A percentile compares a stretch with the other conserved stretches of the same genome.
These are phyloP conservation scores for Digitonthophagus gazella DNA, from an alignment of 2,888 invertebrate genomes.

Conservation along the genomic window DNA sequence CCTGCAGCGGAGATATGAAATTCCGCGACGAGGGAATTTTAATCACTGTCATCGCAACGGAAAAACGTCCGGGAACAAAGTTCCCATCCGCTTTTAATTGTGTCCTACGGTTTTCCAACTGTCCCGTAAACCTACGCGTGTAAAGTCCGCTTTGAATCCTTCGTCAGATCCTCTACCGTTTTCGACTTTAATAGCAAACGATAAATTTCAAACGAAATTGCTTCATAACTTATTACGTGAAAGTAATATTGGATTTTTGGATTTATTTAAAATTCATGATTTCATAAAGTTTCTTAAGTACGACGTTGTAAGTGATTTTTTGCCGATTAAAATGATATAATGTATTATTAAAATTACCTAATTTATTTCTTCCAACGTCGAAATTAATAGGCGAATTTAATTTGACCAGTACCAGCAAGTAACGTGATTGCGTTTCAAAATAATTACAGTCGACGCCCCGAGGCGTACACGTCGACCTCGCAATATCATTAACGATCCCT, in stretches of 20 bases:
- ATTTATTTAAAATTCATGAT: not conserved
- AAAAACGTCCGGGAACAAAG: not conserved
- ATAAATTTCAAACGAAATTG: not conserved
- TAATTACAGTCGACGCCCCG: not conserved
- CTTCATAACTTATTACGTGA: not conserved
- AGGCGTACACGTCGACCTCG: not conserved
- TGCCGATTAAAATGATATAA: no score
- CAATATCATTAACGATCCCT: not conserved
- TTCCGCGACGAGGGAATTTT: conserved; percentile 4
- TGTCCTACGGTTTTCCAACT: not conserved
- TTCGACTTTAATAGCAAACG: not conserved
- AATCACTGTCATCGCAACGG: conserved; percentile 11
- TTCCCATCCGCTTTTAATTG: conserved; percentile 10
- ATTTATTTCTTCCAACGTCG: not conserved
- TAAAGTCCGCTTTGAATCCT: not conserved
- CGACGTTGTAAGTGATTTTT: not conserved
- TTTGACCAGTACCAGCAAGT: not conserved
- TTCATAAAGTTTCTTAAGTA: not conserved
- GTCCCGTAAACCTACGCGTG: not conserved
- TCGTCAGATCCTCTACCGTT: not conserved
- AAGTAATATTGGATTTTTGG: not conserved
- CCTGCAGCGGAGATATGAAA: conserved; percentile 2
- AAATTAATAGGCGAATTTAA: not conserved
- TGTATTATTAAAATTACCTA: no score
- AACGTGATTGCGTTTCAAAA: not conserved